phyloP scores from a whole-genome alignment of 2,113 vertebrate species.

The Platysteira castanea region DNA sequence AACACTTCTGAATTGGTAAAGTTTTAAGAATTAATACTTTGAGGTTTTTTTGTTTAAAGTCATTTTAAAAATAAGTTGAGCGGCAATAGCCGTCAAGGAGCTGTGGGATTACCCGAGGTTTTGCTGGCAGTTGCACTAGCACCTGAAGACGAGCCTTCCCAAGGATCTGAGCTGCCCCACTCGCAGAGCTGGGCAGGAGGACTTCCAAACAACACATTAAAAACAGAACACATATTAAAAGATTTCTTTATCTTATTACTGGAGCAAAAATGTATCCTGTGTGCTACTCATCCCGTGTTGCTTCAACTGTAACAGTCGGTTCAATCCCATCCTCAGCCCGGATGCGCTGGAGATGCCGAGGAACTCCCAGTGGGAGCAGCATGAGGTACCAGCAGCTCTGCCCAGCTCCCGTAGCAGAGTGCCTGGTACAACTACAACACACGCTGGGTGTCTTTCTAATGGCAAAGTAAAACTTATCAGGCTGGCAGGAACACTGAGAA shows the following conservation, averaged over 20 bases:
- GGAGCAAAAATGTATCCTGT: neutral
- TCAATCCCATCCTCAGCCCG: neutral
- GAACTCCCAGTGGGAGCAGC: neutral
- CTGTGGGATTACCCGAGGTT: neutral
- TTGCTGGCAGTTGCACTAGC: neutral
- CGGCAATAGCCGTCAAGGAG: neutral
- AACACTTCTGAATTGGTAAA: neutral
- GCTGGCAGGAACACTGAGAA: neutral
- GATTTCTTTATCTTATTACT: neutral
- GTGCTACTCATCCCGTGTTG: neutral
- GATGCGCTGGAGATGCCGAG: rapidly evolving
- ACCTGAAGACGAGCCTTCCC: neutral
- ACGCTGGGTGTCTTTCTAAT: neutral
- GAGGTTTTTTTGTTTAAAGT: neutral
- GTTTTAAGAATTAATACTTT: neutral
- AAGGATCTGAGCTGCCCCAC: neutral
- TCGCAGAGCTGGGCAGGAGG: neutral
- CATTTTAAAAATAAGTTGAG: neutral
- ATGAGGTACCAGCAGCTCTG: neutral
- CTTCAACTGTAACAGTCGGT: neutral
- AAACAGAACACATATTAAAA: neutral
- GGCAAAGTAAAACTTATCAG: neutral
- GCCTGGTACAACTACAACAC: neutral
- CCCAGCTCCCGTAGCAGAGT: neutral
- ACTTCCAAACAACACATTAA: neutral